Conservation (phyloP, 2,797 vertebrate genomes). For the Aldrovandia affinis region DNA sequence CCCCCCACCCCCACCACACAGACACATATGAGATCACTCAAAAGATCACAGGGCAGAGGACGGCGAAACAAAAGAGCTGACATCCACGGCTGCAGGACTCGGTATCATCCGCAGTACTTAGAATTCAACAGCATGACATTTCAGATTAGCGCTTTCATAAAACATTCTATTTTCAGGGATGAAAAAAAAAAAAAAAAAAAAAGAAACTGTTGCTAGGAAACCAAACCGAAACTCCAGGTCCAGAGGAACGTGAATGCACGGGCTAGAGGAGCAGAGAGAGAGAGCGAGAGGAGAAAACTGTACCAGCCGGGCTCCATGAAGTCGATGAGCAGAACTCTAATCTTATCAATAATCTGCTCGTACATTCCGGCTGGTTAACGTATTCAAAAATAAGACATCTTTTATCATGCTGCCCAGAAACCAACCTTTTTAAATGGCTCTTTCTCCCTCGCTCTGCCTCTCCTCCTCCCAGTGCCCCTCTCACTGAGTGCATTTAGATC, state of each 20-base stretch:
- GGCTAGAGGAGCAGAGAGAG: neutral
- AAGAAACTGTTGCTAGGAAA: slow-evolving; percentile 39
- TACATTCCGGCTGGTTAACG: neutral
- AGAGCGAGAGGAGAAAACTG: neutral
- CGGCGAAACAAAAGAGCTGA: neutral
- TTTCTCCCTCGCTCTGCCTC: neutral
- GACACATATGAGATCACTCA: neutral
- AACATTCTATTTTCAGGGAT: slow-evolving; percentile 39
- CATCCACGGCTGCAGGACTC: neutral
- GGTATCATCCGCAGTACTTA: neutral
- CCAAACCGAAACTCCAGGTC: slow-evolving; percentile 21
- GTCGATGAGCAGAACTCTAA: neutral
- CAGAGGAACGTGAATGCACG: slow-evolving; percentile 6
- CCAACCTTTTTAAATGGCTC: neutral
- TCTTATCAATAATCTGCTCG: neutral
- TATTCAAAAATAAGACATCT: neutral
- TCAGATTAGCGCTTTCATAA: slow-evolving; percentile 33
- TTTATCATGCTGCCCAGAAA: neutral
- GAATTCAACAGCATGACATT: slow-evolving; percentile 25
- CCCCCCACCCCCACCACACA: neutral
- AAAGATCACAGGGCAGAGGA: neutral
- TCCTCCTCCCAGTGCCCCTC: neutral
- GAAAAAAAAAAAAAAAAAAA: slow-evolving; percentile 4
- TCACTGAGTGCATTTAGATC: neutral
- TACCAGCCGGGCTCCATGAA: neutral